Conservation (phyloP, 2,113 vertebrate genomes). For the Rousettus leschenaultii region DNA sequence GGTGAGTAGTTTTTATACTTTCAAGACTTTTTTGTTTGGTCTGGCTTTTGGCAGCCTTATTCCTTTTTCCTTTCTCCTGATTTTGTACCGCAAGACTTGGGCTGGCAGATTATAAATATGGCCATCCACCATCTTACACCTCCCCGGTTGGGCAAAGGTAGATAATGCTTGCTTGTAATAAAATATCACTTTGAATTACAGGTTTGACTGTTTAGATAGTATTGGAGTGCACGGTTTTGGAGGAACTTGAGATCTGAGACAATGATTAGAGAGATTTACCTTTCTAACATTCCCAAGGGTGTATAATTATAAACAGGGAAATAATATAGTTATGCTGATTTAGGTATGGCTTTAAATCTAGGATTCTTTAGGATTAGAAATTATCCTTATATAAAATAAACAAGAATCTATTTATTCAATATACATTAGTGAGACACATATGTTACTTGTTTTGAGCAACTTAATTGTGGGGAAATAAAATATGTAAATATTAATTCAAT, state of each 20-base stretch:
- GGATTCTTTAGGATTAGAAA: neutral
- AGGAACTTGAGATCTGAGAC: neutral
- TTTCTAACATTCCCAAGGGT: neutral
- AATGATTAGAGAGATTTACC: neutral
- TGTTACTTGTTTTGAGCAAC: neutral
- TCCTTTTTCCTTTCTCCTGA: neutral
- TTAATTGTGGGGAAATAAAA: neutral
- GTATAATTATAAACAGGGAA: neutral
- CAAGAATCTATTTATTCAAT: neutral
- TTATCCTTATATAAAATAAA: neutral
- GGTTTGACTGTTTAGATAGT: neutral
- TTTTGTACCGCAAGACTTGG: neutral
- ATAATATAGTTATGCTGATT: neutral
- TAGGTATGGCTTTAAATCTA: conserved; percentile 6
- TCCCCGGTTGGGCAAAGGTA: neutral
- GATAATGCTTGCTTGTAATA: neutral
- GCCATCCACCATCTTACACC: neutral
- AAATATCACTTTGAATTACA: neutral
- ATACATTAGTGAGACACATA: neutral
- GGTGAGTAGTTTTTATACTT: neutral
- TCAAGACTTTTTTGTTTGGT: neutral
- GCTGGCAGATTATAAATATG: neutral
- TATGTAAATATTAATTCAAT: neutral
- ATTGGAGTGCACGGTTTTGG: neutral
- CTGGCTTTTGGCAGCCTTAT: neutral